Evolutionary conservation across 2,888 invertebrate species (phyloP), one percentile per base, ranked within the genome.

Genomic region (Tridacna gigas): DNA sequence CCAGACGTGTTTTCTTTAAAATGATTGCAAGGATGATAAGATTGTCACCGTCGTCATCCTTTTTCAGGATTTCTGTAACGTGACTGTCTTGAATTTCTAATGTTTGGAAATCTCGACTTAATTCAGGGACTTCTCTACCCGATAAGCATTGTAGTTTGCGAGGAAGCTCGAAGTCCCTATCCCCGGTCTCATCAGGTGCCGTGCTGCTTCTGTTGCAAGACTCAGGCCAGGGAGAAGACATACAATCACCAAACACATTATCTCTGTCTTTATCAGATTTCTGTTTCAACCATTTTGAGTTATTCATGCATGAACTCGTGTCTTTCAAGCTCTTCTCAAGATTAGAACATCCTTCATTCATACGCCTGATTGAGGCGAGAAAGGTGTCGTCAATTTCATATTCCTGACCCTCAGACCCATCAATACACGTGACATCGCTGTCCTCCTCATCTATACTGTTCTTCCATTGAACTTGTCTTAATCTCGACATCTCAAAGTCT

Each of bases 31-130:
- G 56, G 51, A 67, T 37, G 20, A 83, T 60, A 22, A 79, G 45
- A 0, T 78, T 79, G 45, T 83, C 83, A 25, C 83, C 83, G 25
- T 83, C 79, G 9, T 79, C 60, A 47, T 83, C 83, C 75, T 77
- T 22, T 20, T n/a, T 47, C 9, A 71, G 26, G 2, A 71, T 71
- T n/a, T 51, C 71, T 15, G n/a, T 26, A 2, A 47, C 15, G 9
- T 48, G 56, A 71, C 51, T 15, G 45, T 22, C 11, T 20, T 71
- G 25, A 20, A 71, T 71, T 15, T 51, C 51, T 26, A 71, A 51
- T 0, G 71, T 51, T 15, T 25, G 7, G 48, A 71, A 51, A 48
- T 51, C 25, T n/a, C 5, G 22, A 71, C 51, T 71, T 37, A 71
- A 47, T 13, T 51, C 71, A 25, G 15, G 45, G 11, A 71, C 25